Evolutionary conservation across 2,797 vertebrate genomes (phyloP).

Genomic region (Tolypeutes matacus): DNA sequence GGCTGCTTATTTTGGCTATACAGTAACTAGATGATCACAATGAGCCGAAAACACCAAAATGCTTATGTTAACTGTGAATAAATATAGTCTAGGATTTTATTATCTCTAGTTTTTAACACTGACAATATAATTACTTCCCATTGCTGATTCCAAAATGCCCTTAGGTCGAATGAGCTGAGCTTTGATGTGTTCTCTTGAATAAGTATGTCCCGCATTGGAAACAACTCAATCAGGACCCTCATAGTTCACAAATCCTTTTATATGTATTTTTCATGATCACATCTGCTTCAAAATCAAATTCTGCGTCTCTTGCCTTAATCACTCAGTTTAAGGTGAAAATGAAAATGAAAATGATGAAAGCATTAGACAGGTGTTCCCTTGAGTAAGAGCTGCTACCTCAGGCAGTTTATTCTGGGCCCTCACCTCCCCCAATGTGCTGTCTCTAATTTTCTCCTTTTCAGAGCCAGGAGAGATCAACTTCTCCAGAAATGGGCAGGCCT

Average conservation of each 20-base stretch:
- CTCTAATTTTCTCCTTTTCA: conserved; percentile 53
- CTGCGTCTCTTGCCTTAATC: conserved; percentile 20
- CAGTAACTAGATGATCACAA: neutral
- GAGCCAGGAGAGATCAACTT: conserved; percentile 6
- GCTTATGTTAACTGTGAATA: conserved; percentile 51
- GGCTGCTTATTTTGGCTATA: neutral
- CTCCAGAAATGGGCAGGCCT: neutral
- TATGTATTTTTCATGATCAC: conserved; percentile 10
- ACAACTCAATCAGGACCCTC: neutral
- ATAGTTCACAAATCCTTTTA: neutral
- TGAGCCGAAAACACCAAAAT: conserved; percentile 14
- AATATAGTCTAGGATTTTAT: conserved; percentile 7
- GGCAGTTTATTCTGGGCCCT: neutral
- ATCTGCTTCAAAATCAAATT: conserved; percentile 20
- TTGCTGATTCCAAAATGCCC: conserved; percentile 8
- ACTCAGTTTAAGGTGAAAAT: conserved; percentile 34
- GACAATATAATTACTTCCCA: conserved; percentile 58
- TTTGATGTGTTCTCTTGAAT: neutral
- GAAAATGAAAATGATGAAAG: conserved; percentile 51
- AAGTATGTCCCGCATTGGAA: neutral
- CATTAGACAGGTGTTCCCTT: neutral
- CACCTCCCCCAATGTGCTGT: neutral
- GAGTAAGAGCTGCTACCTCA: conserved; percentile 53
- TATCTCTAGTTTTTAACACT: conserved; percentile 37
- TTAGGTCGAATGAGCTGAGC: neutral